Conservation (phyloP, 2,888 invertebrate genomes). For the Leuctra nigra region DNA sequence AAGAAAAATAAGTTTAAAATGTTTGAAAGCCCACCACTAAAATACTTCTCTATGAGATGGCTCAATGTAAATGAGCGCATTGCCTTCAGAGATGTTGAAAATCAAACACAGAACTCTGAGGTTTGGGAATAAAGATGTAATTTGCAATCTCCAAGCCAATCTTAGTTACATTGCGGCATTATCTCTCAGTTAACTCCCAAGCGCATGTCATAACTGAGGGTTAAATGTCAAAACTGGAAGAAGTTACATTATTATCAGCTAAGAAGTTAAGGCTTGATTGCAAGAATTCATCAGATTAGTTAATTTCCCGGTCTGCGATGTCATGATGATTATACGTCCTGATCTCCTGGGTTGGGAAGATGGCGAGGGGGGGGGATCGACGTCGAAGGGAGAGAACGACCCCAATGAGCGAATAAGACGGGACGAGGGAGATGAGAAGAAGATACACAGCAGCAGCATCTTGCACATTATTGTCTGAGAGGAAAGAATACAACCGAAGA, state of each 20-base stretch:
- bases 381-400: background rate
- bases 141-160: background rate
- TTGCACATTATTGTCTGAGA: background rate
- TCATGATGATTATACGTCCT: slow-evolving; percentile 9
- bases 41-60: too few relatives aligned
- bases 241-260: background rate
- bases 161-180: background rate
- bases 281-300: background rate
- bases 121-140: background rate
- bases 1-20: too few relatives aligned
- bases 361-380: background rate
- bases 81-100: too few relatives aligned
- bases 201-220: background rate
- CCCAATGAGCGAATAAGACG: slow-evolving; percentile 6
- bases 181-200: background rate
- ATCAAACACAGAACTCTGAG: too few relatives aligned
- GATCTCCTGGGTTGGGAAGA: background rate
- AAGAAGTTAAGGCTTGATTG: background rate
- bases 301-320: slow-evolving; percentile 5
- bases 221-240: background rate
- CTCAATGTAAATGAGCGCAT: too few relatives aligned
- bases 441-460: slow-evolving; percentile 6
- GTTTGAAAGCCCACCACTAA: too few relatives aligned
- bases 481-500: slow-evolving; percentile 1
- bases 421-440: background rate